Percentiles rank a stretch among this genome's conserved stretches.
Evolutionary conservation across 1,140 invertebrate genomes (phyloP).

Genomic region (Drosophila pandora): DNA sequence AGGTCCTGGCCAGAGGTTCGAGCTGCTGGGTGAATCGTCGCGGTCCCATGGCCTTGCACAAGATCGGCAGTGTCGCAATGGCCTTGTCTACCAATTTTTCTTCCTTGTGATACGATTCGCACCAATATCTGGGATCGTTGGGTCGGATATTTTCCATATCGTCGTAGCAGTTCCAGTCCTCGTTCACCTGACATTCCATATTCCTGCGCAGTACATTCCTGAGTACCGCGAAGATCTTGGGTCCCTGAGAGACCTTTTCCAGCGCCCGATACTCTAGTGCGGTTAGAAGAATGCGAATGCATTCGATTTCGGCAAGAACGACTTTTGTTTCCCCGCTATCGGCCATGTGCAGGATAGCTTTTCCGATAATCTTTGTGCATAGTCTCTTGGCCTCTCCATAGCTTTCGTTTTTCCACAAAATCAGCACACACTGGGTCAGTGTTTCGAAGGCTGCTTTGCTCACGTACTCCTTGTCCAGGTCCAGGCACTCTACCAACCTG

Average conservation of each 20-base stretch:
- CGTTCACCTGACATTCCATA: not conserved
- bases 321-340: not conserved
- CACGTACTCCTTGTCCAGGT: not conserved
- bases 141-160: not conserved
- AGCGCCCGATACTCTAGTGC: not conserved
- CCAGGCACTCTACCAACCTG: not conserved
- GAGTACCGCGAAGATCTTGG: not conserved
- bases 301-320: not conserved
- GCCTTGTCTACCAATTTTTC: not conserved
- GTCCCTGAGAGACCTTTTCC: not conserved
- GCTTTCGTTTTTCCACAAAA: not conserved
- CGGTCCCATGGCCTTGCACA: not conserved
- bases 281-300: not conserved
- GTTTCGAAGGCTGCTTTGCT: not conserved
- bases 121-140: not conserved
- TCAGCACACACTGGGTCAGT: not conserved
- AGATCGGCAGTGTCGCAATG: not conserved
- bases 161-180: not conserved
- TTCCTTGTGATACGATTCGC: not conserved
- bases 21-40: not conserved
- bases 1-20: not conserved
- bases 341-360: not conserved
- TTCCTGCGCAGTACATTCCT: not conserved
- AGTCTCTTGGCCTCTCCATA: not conserved
- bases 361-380: not conserved